Evolutionary conservation across 2,797 vertebrate species (phyloP).

Genomic region (Gambusia yucatana): DNA sequence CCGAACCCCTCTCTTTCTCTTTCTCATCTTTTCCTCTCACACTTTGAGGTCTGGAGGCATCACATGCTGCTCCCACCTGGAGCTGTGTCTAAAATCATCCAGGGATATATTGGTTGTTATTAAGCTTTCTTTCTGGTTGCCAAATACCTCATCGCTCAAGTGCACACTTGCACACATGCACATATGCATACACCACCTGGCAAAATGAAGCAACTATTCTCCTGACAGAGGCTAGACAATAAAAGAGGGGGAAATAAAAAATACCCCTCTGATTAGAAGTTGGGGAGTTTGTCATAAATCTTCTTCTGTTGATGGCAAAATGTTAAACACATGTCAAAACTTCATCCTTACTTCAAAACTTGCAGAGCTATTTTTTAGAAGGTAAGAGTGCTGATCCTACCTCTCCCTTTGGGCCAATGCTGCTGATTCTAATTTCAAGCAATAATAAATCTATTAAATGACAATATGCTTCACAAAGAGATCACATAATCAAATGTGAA

Average conservation of each 20-base stretch:
- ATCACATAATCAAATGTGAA: constrained; percentile 2
- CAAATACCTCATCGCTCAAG: constrained; percentile 76
- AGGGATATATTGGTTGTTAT: constrained; percentile 77
- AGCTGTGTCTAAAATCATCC: constrained; percentile 62
- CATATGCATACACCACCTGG: constrained; percentile 67
- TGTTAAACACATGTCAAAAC: constrained; percentile 73
- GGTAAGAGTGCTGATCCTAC: constrained; percentile 47
- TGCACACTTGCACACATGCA: constrained; percentile 33
- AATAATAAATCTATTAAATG: constrained; percentile 44
- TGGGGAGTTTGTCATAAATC: constrained; percentile 68
- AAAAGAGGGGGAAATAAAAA: constrained; percentile 61
- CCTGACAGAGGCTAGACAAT: constrained; percentile 63
- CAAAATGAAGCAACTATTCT: constrained; percentile 57
- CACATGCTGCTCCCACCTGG: constrained; percentile 71
- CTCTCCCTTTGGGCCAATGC: constrained; percentile 39
- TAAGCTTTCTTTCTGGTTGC: constrained; percentile 71
- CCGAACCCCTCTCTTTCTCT: constrained; percentile 33
- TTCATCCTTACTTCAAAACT: constrained; percentile 54
- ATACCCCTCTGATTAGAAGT: constrained; percentile 71
- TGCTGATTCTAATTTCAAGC: constrained; percentile 44
- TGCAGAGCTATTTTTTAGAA: constrained; percentile 15
- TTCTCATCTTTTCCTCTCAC: constrained; percentile 47
- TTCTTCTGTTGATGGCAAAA: constrained; percentile 67
- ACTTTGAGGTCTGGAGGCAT: constrained; percentile 63
- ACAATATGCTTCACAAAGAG: constrained; percentile 21